Evolutionary conservation across 2,888 invertebrate genomes (phyloP).

Genomic region (Macrophya annulata): DNA sequence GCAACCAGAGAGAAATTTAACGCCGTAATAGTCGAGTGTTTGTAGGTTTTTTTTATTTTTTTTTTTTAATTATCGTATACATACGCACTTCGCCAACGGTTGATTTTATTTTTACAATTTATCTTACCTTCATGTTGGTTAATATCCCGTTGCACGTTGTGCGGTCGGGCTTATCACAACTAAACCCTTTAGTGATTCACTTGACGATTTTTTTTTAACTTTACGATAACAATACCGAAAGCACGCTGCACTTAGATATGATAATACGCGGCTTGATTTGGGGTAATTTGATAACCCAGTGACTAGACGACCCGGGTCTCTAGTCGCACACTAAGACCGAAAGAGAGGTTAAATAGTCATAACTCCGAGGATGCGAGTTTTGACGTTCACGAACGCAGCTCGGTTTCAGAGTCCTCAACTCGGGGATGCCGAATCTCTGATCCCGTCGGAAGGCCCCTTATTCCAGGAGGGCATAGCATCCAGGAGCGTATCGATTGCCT

Average conservation of each 20-base stretch:
- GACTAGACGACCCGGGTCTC: not conserved
- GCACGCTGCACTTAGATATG: not conserved
- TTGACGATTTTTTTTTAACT: not conserved
- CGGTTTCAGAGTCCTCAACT: constrained; percentile 46
- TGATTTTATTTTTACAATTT: not conserved
- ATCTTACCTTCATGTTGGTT: constrained; percentile 42
- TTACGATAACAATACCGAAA: not conserved
- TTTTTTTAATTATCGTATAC: too few species aligned
- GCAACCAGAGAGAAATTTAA: not conserved
- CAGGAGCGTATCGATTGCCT: constrained; percentile 51
- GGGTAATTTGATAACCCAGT: not conserved
- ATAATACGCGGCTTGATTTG: not conserved
- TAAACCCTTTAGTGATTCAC: not conserved
- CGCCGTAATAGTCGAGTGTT: not conserved
- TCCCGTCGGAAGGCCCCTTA: constrained; percentile 47
- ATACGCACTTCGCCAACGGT: not conserved
- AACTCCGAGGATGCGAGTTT: constrained; percentile 6
- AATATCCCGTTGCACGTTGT: constrained; percentile 27
- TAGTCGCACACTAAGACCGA: not conserved
- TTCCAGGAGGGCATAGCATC: constrained; percentile 41
- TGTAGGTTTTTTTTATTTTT: not conserved
- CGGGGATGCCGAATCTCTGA: constrained; percentile 55
- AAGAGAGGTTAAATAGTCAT: not conserved
- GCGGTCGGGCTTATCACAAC: not conserved
- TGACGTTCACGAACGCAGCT: constrained; percentile 10